Conservation (phyloP, 2,113 vertebrate genomes). For the Copsychus sechellarum region DNA sequence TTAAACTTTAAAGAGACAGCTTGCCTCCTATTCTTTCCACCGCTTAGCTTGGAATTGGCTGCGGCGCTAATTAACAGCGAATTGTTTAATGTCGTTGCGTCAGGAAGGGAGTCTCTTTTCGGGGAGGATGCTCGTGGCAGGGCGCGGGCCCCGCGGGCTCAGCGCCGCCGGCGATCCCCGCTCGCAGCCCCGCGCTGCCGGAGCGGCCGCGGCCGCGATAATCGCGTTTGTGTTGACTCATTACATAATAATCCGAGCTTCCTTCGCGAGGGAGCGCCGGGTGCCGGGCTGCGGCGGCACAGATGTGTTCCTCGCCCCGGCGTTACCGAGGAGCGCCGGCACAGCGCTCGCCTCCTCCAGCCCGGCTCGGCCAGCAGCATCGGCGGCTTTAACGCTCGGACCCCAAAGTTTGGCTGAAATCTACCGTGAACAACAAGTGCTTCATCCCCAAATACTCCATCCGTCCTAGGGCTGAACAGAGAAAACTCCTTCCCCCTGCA, state of each 20-base stretch:
- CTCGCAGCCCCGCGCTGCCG: not conserved
- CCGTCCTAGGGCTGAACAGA: not conserved
- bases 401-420: not conserved
- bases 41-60: conserved; percentile 42
- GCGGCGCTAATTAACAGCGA: conserved; percentile 73
- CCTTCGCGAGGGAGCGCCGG: not conserved
- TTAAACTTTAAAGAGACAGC: conserved; percentile 51
- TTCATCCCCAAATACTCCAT: accelerated
- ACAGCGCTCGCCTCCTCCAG: accelerated
- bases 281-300: not conserved
- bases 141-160: not conserved
- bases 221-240: not conserved
- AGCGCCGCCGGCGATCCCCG: not conserved
- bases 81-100: conserved; percentile 63
- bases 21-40: not conserved
- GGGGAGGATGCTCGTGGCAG: conserved; percentile 4
- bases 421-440: accelerated
- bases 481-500: not conserved
- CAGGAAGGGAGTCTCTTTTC: conserved; percentile 21
- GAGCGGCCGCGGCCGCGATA: not conserved
- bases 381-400: accelerated
- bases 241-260: not conserved
- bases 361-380: not conserved
- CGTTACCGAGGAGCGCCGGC: not conserved
- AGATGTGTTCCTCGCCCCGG: not conserved